phyloP scores from a whole-genome alignment of 2,113 vertebrate species.

The Danionella cerebrum region DNA sequence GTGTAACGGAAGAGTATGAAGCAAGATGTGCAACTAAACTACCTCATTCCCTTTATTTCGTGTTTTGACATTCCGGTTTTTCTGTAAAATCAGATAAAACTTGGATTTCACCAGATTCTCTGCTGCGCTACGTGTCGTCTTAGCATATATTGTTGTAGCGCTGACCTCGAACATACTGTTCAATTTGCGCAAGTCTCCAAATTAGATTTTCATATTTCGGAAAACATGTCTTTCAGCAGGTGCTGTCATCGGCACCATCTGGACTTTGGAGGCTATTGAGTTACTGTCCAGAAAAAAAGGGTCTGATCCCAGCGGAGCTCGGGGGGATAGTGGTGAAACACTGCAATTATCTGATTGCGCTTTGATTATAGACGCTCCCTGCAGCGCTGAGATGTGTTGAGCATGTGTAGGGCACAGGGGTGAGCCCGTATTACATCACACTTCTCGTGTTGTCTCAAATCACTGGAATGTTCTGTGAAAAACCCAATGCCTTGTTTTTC shows the following conservation, averaged over 20 bases:
- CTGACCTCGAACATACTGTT: constrained; percentile 9
- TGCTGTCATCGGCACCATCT: constrained; percentile 54
- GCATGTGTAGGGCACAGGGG: constrained; percentile 50
- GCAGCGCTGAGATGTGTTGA: constrained; percentile 57
- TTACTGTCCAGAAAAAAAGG: constrained; percentile 51
- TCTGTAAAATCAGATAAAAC: too few relatives aligned
- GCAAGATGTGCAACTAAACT: too few relatives aligned
- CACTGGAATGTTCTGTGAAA: constrained; percentile 26
- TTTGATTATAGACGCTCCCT: constrained; percentile 62
- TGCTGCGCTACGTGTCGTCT: background rate
- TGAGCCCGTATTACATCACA: constrained; percentile 41
- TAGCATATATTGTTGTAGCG: background rate
- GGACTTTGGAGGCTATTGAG: constrained; percentile 62
- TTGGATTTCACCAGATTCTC: background rate
- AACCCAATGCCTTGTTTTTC: background rate
- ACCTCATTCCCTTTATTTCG: too few relatives aligned
- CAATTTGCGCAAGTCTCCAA: constrained; percentile 25
- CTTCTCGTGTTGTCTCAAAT: background rate
- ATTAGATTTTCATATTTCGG: constrained; percentile 51
- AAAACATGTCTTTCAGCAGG: constrained; percentile 25
- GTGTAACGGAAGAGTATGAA: too few relatives aligned
- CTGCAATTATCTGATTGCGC: constrained; percentile 66
- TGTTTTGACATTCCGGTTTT: too few relatives aligned
- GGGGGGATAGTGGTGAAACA: constrained; percentile 61
- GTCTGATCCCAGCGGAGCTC: constrained; percentile 57